A percentile compares a stretch with the other conserved stretches of the same genome.
Evolutionary conservation across 2,888 invertebrate species (phyloP).

Genomic region (Carabus problematicus): DNA sequence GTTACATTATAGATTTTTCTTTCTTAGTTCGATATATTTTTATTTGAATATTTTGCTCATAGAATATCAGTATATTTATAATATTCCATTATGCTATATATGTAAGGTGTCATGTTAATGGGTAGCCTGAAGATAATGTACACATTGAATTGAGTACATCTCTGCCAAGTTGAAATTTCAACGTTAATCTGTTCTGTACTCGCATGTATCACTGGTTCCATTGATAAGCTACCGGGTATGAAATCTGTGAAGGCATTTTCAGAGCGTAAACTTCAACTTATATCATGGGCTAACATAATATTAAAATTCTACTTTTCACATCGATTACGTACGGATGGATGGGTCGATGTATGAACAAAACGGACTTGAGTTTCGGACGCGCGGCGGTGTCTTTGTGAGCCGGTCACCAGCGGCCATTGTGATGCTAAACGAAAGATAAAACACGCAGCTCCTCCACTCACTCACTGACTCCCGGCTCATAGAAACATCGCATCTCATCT

Average conservation of each 20-base stretch:
- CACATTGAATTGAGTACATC: neutral
- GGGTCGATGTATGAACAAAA: constrained; percentile 43
- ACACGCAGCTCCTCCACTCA: constrained; percentile 3
- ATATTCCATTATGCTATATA: no score
- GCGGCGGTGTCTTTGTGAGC: constrained; percentile 50
- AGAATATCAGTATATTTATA: neutral
- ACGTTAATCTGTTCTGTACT: constrained; percentile 23
- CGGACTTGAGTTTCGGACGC: constrained; percentile 53
- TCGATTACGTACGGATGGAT: constrained; percentile 53
- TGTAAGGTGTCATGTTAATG: neutral
- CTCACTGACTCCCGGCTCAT: neutral
- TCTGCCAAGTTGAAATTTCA: constrained; percentile 12
- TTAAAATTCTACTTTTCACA: constrained; percentile 55
- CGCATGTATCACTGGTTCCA: constrained; percentile 7
- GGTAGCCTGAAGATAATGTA: neutral
- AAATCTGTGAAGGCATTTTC: constrained; percentile 32
- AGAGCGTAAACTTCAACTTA: constrained; percentile 44
- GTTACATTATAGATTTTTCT: no score
- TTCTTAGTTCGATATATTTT: no score
- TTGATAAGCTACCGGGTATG: constrained; percentile 21
- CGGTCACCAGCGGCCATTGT: constrained; percentile 49
- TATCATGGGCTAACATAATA: constrained; percentile 49
- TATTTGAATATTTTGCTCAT: constrained; percentile 11
- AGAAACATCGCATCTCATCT: no score
- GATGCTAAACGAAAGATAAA: constrained; percentile 46